Conservation (phyloP, 2,888 invertebrate genomes). For the Epinotia bilunana region DNA sequence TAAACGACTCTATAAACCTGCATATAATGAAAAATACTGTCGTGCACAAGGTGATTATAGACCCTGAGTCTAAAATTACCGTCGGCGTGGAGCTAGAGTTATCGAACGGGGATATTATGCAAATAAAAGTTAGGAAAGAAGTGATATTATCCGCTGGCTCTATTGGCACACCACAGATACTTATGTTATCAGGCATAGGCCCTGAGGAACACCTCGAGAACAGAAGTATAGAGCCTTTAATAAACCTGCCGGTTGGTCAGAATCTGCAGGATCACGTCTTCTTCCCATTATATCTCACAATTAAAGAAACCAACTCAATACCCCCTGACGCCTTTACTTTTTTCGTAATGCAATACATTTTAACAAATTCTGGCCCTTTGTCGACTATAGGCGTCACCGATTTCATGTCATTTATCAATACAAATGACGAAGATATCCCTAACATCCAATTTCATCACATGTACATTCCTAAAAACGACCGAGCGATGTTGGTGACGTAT, state of each 20-base stretch:
- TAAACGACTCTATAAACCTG: constrained; percentile 63
- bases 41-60: constrained; percentile 79
- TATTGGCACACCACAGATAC: constrained; percentile 77
- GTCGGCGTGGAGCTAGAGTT: constrained; percentile 70
- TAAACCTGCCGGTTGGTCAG: constrained; percentile 74
- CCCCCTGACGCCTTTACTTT: constrained; percentile 53
- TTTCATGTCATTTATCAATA: constrained; percentile 81
- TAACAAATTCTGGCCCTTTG: constrained; percentile 75
- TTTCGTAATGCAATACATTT: constrained; percentile 75
- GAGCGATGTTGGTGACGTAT: constrained; percentile 53
- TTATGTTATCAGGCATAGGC: constrained; percentile 82
- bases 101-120: constrained; percentile 58
- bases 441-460: constrained; percentile 80
- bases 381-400: constrained; percentile 71
- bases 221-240: constrained; percentile 63
- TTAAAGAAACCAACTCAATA: constrained; percentile 49
- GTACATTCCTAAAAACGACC: constrained; percentile 58
- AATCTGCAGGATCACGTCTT: constrained; percentile 82
- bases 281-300: constrained; percentile 59
- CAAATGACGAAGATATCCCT: constrained; percentile 73
- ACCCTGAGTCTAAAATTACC: constrained; percentile 68
- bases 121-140: constrained; percentile 71
- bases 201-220: constrained; percentile 65
- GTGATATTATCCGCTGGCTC: constrained; percentile 79
- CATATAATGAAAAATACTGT: constrained; percentile 76